These are phyloP conservation scores for Epizoanthus fatuus DNA, from an alignment of 92 coral and sea anemone genomes.

Conservation along the genomic window DNA sequence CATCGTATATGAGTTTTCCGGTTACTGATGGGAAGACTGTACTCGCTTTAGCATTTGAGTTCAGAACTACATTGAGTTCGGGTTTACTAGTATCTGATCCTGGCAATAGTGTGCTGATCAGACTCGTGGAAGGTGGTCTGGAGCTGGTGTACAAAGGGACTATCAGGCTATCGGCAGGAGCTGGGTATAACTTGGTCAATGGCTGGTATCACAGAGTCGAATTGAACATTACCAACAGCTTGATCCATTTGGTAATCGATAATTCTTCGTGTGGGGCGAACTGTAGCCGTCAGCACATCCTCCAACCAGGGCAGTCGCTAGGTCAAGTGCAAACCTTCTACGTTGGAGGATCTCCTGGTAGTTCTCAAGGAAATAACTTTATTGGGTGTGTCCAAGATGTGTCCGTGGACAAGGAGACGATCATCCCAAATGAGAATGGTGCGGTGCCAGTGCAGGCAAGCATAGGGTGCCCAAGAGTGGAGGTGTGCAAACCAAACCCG, in stretches of 20 bases:
- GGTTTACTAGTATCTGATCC: conserved; percentile 82
- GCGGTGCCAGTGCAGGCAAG: conserved; percentile 51
- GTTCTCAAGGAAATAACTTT: conserved; percentile 50
- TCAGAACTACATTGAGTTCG: conserved; percentile 78
- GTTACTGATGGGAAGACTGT: conserved; percentile 30
- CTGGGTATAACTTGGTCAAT: conserved; percentile 62
- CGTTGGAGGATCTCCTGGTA: conserved; percentile 76
- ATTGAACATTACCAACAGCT: conserved; percentile 56
- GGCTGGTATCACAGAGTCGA: conserved; percentile 76
- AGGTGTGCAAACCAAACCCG: conserved; percentile 85
- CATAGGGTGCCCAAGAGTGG: conserved; percentile 83
- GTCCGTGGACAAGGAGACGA: conserved; percentile 62
- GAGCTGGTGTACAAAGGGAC: conserved; percentile 48
- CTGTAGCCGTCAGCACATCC: conserved; percentile 13
- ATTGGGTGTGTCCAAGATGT: conserved; percentile 94
- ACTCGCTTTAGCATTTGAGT: conserved; percentile 81
- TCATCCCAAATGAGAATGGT: conserved; percentile 73
- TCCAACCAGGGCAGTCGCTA: conserved; percentile 43
- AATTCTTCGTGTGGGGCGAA: conserved; percentile 79
- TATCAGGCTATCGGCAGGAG: conserved; percentile 53
- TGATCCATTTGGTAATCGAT: conserved; percentile 61
- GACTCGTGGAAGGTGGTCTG: conserved; percentile 60
- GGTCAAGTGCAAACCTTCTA: conserved; percentile 48
- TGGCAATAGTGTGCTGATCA: conserved; percentile 53
- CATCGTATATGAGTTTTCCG: conserved; percentile 78